Evolutionary conservation across 2,113 vertebrate species (phyloP).

Genomic region (Poecile atricapillus): DNA sequence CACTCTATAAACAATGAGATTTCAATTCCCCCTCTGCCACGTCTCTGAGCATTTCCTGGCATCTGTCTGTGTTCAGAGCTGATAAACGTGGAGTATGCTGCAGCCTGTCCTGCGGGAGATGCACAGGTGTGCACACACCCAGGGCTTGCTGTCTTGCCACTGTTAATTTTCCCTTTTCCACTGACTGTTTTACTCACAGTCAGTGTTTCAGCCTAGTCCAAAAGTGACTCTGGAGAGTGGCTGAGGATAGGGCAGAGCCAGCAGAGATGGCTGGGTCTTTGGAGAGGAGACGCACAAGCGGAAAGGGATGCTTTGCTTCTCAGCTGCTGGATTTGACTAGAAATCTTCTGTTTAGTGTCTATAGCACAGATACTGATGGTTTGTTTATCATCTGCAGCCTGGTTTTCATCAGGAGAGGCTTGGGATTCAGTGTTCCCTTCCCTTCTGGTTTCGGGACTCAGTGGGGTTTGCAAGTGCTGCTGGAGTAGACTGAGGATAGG

Average conservation of each 20-base stretch:
- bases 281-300: not conserved
- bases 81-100: not conserved
- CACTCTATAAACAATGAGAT: not conserved
- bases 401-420: not conserved
- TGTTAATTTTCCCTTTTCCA: not conserved
- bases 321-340: not conserved
- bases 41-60: not conserved
- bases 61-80: not conserved
- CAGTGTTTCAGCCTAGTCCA: not conserved
- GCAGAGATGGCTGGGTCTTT: not conserved
- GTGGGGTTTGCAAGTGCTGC: not conserved
- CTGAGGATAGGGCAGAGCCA: not conserved
- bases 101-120: not conserved
- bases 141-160: not conserved
- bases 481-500: not conserved
- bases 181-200: not conserved
- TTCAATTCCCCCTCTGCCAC: not conserved
- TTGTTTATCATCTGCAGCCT: not conserved
- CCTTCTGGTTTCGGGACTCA: not conserved
- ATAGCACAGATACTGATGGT: not conserved
- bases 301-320: not conserved
- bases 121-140: not conserved
- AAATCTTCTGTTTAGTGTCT: not conserved
- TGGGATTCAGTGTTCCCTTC: not conserved
- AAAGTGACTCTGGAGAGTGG: not conserved